Evolutionary conservation across 2,113 vertebrate genomes (phyloP), one percentile per base, ranked within the genome.

Genomic region (Nerophis lumbriciformis): DNA sequence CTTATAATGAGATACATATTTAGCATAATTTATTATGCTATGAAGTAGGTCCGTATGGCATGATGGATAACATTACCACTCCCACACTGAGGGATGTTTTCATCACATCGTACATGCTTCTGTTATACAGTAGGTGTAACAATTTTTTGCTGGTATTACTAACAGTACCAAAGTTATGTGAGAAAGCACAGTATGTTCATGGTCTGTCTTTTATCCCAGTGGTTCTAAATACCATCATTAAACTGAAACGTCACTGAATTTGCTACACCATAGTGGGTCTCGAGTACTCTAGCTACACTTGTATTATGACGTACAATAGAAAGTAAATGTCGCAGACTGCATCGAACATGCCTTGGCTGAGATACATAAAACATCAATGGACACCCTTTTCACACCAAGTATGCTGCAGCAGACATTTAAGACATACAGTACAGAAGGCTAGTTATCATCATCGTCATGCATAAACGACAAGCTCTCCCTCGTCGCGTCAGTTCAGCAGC

Each of bases 401-500:
- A 78, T 66, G 65, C 73, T 72, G 66, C 71, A 66, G 68, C 69
- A 74, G 48, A 72, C 53, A 13, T 68, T 65, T 63, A 50, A 72
- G 70, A 83, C 73, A 63, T 78, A 76, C 73, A 75, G 68, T 82
- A 80, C 73, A 73, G 73, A 65, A 81, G 73, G 67, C 66, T 72
- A 77, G 58, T 69, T 81, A 75, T 80, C 55, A 65, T 78, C 65
- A 53, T 13, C 53, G 47, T 77, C 80, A 89, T 89, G 87, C 87
- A 86, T 80, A 78, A 76, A 65, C 51, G n/a, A 66, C 73, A 65
- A 64, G 16, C 66, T 63, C 5, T 13, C 12, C 48, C 8, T 48
- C 42, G 10, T 2, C 2, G 38, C 66, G 92, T 93, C 88, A 98
- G 86, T 99, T 98, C 68, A 99, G 91, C 78, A 99, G 88, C 12